These are phyloP conservation scores for Tachyglossus aculeatus DNA, from an alignment of 2,797 vertebrate genomes.

Conservation along the genomic window DNA sequence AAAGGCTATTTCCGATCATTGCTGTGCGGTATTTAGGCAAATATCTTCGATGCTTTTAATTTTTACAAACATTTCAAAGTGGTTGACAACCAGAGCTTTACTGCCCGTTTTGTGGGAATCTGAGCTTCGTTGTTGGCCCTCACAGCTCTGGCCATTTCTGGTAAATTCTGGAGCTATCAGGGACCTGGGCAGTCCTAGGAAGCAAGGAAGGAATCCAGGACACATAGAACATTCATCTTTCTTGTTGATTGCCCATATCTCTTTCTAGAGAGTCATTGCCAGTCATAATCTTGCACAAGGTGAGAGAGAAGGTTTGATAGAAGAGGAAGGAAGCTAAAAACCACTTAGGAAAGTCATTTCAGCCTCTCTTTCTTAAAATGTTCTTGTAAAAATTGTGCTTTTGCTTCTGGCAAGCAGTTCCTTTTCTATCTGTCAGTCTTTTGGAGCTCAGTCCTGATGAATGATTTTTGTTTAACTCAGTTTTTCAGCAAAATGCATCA, in stretches of 20 bases:
- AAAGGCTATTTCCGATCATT: neutral
- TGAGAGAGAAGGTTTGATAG: neutral
- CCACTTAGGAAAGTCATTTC: neutral
- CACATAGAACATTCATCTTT: neutral
- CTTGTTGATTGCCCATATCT: neutral
- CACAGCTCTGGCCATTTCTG: too few species aligned
- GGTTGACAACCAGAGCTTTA: too few species aligned
- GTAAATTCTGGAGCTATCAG: too few species aligned
- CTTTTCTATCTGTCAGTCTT: neutral
- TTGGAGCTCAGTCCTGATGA: constrained; percentile 11
- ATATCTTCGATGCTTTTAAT: neutral
- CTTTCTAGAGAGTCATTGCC: neutral
- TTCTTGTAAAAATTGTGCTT: constrained; percentile 6
- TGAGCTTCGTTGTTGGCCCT: too few species aligned
- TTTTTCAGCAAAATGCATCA: constrained; percentile 26
- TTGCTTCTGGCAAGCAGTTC: neutral
- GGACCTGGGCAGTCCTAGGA: too few species aligned
- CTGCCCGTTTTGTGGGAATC: too few species aligned
- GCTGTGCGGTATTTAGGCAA: neutral
- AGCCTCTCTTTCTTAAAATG: constrained; percentile 4
- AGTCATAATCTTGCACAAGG: neutral
- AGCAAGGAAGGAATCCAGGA: neutral
- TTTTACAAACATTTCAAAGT: neutral
- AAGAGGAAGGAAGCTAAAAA: constrained; percentile 4
- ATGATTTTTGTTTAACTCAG: constrained; percentile 14